A percentile compares a stretch with the other conserved stretches of the same genome.
These are phyloP conservation scores for Pardosa pseudoannulata DNA, from an alignment of 2,888 invertebrate genomes.

Conservation along the genomic window DNA sequence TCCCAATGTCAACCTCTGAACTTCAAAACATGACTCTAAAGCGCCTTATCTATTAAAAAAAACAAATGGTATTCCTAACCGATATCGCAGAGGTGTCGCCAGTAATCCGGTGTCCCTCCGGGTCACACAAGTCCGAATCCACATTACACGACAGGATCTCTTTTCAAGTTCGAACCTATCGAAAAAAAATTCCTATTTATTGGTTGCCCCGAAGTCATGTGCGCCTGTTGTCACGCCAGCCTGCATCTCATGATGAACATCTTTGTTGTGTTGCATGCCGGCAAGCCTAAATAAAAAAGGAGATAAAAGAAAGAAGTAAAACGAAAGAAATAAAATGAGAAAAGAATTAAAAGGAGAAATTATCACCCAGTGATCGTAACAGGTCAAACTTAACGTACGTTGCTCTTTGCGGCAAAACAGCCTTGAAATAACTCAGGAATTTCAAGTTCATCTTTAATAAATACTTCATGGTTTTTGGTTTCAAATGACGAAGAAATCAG, in stretches of 20 bases:
- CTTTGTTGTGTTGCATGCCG: slow-evolving; percentile 37
- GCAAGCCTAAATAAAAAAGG: slow-evolving; percentile 7
- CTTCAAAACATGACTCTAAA: too few relatives aligned
- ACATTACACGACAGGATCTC: too few relatives aligned
- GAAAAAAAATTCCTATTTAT: not conserved
- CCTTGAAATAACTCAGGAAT: not conserved
- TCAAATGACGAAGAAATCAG: not conserved
- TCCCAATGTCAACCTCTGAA: too few relatives aligned
- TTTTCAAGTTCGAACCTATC: too few relatives aligned
- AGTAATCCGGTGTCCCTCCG: too few relatives aligned
- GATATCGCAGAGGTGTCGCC: too few relatives aligned
- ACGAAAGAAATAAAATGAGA: not conserved
- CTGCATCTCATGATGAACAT: slow-evolving; percentile 17
- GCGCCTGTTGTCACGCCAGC: slow-evolving; percentile 47
- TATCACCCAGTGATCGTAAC: slow-evolving; percentile 12
- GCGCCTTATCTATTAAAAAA: too few relatives aligned
- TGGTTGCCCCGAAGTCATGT: not conserved
- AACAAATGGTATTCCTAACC: too few relatives aligned
- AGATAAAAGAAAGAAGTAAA: slow-evolving; percentile 2
- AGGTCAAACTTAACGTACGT: slow-evolving; percentile 53
- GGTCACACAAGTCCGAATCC: too few relatives aligned
- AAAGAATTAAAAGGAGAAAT: not conserved
- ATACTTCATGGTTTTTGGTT: not conserved
- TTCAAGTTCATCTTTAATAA: not conserved
- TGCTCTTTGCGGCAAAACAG: slow-evolving; percentile 22